phyloP scores from a whole-genome alignment of 2,797 vertebrate species.

The Falco concolor region DNA sequence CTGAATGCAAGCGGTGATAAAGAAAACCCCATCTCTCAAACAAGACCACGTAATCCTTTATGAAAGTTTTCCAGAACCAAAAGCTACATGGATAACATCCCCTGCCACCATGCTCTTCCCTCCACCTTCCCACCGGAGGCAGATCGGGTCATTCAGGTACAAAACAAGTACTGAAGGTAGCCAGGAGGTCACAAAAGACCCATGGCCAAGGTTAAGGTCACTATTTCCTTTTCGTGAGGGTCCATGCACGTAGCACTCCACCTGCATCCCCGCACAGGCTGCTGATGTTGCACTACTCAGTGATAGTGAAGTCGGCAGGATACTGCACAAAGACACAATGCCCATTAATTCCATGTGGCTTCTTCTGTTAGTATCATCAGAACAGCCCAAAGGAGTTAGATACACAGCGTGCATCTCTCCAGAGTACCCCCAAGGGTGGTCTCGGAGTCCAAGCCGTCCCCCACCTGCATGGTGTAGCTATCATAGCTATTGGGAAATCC shows the following conservation, averaged over 20 bases:
- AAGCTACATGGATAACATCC: background rate
- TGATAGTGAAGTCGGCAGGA: background rate
- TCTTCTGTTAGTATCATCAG: background rate
- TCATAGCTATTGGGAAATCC: background rate
- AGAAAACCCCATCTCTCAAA: background rate
- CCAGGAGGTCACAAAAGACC: background rate
- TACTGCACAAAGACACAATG: background rate
- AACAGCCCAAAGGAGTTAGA: background rate
- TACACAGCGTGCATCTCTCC: background rate
- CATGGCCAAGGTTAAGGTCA: background rate
- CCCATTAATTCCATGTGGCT: background rate
- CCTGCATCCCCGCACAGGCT: background rate
- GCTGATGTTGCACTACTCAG: background rate
- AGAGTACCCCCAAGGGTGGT: background rate
- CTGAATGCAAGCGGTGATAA: background rate
- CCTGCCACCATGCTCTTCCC: background rate
- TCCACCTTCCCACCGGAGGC: rapidly evolving
- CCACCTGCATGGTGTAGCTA: background rate
- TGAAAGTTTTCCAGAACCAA: background rate
- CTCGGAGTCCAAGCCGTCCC: background rate
- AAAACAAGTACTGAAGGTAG: background rate
- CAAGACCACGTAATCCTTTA: background rate
- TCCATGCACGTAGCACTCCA: background rate
- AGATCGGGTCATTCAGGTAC: background rate
- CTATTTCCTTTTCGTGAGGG: background rate